Percentiles rank a stretch among this genome's conserved stretches.
Evolutionary conservation across 1,140 invertebrate species (phyloP).

Genomic region (Drosophila asahinai): DNA sequence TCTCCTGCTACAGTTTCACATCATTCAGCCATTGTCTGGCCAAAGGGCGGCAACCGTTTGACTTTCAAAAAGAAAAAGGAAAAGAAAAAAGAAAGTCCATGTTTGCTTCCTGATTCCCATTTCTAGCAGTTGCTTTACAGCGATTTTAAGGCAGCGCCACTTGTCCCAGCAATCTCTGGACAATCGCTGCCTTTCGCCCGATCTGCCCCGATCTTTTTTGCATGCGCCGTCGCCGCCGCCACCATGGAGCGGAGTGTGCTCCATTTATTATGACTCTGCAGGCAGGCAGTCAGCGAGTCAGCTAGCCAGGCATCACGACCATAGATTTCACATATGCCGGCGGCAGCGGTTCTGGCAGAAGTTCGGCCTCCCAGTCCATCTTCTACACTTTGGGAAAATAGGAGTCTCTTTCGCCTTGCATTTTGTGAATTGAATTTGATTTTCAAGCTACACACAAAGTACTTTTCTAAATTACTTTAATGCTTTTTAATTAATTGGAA

Average conservation of each 20-base stretch:
- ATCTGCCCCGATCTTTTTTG: constrained; percentile 55
- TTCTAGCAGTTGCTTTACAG: constrained; percentile 29
- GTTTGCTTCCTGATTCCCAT: constrained; percentile 44
- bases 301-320: constrained; percentile 42
- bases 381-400: constrained; percentile 5
- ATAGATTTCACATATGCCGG: constrained; percentile 77
- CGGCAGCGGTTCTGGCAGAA: constrained; percentile 39
- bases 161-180: constrained; percentile 50
- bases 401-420: no score
- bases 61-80: constrained; percentile 30
- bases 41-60: constrained; percentile 12
- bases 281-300: constrained; percentile 31
- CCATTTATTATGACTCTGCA: constrained; percentile 73
- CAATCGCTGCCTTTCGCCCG: constrained; percentile 56
- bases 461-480: background rate
- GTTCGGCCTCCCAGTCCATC: constrained; percentile 17
- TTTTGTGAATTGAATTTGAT: background rate
- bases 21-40: constrained; percentile 19
- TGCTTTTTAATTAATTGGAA: no score
- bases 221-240: constrained; percentile 41
- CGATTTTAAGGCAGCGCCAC: constrained; percentile 60
- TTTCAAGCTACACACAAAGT: background rate
- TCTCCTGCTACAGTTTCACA: background rate
- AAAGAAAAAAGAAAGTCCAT: constrained; percentile 18
- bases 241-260: constrained; percentile 46